Evolutionary conservation across 2,888 invertebrate species (phyloP), one percentile per base, ranked within the genome.

Genomic region (Dynastes maya): DNA sequence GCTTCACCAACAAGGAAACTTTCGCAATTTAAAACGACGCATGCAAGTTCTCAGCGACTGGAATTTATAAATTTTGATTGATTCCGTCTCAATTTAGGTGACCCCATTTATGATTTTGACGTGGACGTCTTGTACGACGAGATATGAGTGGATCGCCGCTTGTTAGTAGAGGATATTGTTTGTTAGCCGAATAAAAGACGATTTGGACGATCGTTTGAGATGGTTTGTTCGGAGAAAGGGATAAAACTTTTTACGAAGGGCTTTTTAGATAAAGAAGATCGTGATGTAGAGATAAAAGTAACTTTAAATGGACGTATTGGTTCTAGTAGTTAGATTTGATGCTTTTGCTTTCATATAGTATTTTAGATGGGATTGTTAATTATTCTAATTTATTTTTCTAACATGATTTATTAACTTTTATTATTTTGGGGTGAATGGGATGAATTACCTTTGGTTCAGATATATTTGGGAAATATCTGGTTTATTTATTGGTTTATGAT

Each of bases 61-160:
- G 40, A 72, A 58, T 61, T 58, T 72, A 72, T 72, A 72, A 72
- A 72, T 72, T 72, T 58, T 72, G 72, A 72, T 72, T 72, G 72
- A 72, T 72, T 72, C 58, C 40, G 22, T 9, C 40, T 72, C 58
- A 55, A 71, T 71, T 71, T 37, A 27, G 55, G 37, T 37, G 71
- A 71, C 71, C 71, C 55, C 71, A n/a, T 71, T 71, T 71, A 71
- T 71, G 40, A 72, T n/a, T 40, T 72, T 72, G 72, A 72, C 40
- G 72, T 5, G 58, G 40, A 72, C 32, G 37, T 72, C 29, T n/a
- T 64, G n/a, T 2, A n/a, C 6, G 63, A n/a, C 4, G 2, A 53
- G 22, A 22, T 53, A 13, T 16, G 53, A 58, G 8, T 22, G 8
- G 55, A 9, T 58, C 8, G 55, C 22, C 22, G 55, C 9, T 22